Evolutionary conservation across 2,888 invertebrate genomes (phyloP).

Genomic region (Noctua comes): DNA sequence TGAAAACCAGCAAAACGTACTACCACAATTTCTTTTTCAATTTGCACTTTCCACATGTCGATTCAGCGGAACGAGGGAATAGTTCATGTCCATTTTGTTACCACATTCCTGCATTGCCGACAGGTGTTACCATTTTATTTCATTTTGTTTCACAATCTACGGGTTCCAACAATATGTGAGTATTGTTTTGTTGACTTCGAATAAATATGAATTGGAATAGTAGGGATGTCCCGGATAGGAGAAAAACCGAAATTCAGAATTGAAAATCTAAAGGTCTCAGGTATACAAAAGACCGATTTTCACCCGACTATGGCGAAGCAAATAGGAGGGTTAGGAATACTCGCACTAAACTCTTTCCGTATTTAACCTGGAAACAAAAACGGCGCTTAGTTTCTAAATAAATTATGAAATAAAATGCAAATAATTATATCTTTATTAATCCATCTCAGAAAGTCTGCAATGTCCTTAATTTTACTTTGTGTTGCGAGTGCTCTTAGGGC

Average conservation of each 20-base stretch:
- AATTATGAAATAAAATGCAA: not conserved
- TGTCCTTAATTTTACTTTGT: not conserved
- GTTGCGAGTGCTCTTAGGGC: not conserved
- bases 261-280: not conserved
- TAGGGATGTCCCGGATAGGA: not conserved
- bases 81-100: not conserved
- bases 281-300: not conserved
- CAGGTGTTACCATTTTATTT: conserved; percentile 23
- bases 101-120: not conserved
- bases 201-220: conserved; percentile 7
- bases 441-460: not conserved
- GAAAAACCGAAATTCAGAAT: not conserved
- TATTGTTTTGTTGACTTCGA: conserved; percentile 13
- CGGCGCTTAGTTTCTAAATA: not conserved
- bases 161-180: not conserved
- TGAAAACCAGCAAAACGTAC: not conserved
- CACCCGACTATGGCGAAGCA: no score
- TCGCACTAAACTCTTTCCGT: not conserved
- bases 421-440: not conserved
- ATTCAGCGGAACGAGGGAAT: not conserved
- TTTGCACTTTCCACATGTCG: not conserved
- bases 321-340: not conserved
- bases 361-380: not conserved
- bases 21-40: not conserved
- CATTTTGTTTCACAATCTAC: conserved; percentile 23